These are phyloP conservation scores for Archocentrus centrarchus DNA, from an alignment of 2,113 vertebrate genomes.

Conservation along the genomic window DNA sequence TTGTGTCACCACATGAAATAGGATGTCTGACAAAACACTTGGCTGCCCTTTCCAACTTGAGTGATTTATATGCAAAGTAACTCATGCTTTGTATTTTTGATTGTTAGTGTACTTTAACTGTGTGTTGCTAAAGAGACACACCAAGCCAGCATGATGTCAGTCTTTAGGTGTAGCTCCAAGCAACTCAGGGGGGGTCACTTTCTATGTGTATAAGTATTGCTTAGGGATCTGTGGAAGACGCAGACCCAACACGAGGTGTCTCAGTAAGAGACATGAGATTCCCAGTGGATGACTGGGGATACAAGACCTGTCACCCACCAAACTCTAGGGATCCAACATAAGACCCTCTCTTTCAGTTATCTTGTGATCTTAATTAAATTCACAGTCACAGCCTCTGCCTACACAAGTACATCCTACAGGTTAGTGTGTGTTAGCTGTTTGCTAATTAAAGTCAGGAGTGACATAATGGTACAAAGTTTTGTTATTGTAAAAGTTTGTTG, in stretches of 20 bases:
- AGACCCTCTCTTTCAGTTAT: constrained; percentile 34
- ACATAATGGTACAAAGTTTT: constrained; percentile 43
- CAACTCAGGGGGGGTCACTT: constrained; percentile 17
- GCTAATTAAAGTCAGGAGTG: constrained; percentile 53
- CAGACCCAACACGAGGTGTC: constrained; percentile 31
- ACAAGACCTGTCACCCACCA: constrained; percentile 34
- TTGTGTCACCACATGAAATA: background rate
- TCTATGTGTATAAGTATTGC: constrained; percentile 18
- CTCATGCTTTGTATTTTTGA: background rate
- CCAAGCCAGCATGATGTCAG: constrained; percentile 33
- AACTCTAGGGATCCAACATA: constrained; percentile 39
- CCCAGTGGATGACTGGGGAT: constrained; percentile 31
- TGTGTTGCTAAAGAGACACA: constrained; percentile 17
- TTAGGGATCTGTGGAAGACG: constrained; percentile 42
- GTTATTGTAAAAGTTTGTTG: constrained; percentile 42
- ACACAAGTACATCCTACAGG: constrained; percentile 1
- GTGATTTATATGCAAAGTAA: background rate
- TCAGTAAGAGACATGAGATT: constrained; percentile 43
- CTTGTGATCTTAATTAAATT: constrained; percentile 56
- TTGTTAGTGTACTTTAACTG: background rate
- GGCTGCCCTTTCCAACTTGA: background rate
- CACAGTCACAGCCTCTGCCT: constrained; percentile 13
- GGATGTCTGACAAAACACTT: background rate
- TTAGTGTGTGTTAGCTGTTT: background rate
- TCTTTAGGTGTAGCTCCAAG: constrained; percentile 27